Conservation (phyloP, 2,888 invertebrate genomes). For the Drosophila multiciliata region DNA sequence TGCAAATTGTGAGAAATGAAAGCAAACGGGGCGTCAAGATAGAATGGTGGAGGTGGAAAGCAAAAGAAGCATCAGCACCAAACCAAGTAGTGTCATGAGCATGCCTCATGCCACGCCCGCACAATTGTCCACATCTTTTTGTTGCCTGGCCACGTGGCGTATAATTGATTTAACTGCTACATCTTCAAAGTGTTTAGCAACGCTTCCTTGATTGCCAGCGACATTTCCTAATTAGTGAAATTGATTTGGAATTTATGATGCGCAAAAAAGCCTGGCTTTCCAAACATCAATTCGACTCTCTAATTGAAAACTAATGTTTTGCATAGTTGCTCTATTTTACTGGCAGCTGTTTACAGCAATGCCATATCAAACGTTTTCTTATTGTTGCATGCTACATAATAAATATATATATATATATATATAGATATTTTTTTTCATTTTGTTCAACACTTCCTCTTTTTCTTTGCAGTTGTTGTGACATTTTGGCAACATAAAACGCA, state of each 20-base stretch:
- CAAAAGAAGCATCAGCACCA: neutral
- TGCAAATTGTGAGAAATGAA: conserved; percentile 55
- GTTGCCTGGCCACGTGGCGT: conserved; percentile 23
- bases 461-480: conserved; percentile 71
- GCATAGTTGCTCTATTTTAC: conserved; percentile 43
- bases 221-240: conserved; percentile 81
- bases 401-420: conserved; percentile 23
- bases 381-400: conserved; percentile 49
- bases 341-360: conserved; percentile 47
- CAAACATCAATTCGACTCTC: neutral
- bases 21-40: conserved; percentile 50
- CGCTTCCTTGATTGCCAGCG: conserved; percentile 50
- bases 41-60: conserved; percentile 14
- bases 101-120: conserved; percentile 21
- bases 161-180: conserved; percentile 57
- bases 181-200: conserved; percentile 28
- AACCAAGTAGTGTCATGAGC: neutral
- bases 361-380: conserved; percentile 30
- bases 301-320: conserved; percentile 75
- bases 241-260: conserved; percentile 83
- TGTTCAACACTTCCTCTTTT: conserved; percentile 51
- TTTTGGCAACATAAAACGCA: conserved; percentile 75
- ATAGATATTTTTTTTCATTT: conserved; percentile 32
- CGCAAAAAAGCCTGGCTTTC: conserved; percentile 63
- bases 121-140: neutral